A percentile compares a stretch with the other conserved stretches of the same genome.
These are phyloP conservation scores for Hybos culiciformis DNA, from an alignment of 2,888 invertebrate genomes.

Conservation along the genomic window DNA sequence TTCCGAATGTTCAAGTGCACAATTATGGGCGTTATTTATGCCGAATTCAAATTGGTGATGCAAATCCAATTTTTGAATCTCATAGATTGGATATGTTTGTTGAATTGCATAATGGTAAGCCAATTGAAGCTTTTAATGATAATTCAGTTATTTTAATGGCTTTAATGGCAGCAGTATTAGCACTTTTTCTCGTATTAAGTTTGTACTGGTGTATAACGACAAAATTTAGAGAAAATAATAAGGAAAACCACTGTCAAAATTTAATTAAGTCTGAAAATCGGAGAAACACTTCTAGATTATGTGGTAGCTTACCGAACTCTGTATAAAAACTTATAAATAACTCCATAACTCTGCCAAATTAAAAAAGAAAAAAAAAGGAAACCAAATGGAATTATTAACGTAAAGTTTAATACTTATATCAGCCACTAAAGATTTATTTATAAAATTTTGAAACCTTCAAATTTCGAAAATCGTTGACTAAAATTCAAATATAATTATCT, in stretches of 20 bases:
- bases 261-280: background rate
- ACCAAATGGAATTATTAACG: too few species aligned
- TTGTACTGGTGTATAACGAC: constrained; percentile 5
- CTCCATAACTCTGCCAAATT: too few species aligned
- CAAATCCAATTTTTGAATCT: too few species aligned
- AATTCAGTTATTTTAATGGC: constrained; percentile 4
- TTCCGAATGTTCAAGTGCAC: constrained; percentile 43
- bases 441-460: too few species aligned
- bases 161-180: constrained; percentile 7
- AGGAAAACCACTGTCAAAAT: constrained; percentile 6
- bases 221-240: background rate
- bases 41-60: constrained; percentile 44
- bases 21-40: constrained; percentile 62
- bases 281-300: too few species aligned
- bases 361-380: too few species aligned
- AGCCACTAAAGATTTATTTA: too few species aligned
- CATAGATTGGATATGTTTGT: constrained; percentile 33
- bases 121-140: constrained; percentile 10
- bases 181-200: constrained; percentile 6
- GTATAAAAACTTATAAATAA: too few species aligned
- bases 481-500: too few species aligned
- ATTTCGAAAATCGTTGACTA: too few species aligned
- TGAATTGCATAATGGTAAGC: constrained; percentile 13
- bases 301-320: too few species aligned
- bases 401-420: too few species aligned